A percentile compares a stretch with the other conserved stretches of the same genome.
Conservation (phyloP, 2,113 vertebrate genomes). For the Glaucomys volans region DNA sequence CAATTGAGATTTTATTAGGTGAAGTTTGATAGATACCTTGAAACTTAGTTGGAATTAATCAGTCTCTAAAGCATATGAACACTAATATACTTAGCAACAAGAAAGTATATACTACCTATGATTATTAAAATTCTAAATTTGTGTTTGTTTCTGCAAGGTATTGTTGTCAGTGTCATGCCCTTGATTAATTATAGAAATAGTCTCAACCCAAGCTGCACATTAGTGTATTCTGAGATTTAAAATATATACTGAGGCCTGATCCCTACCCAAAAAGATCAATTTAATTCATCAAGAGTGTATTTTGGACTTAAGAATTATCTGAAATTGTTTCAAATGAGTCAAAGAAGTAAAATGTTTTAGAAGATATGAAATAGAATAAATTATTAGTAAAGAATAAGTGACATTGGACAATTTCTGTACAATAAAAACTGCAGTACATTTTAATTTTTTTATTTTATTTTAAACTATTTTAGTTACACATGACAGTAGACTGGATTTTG, state of each 20-base stretch:
- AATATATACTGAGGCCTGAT: not conserved
- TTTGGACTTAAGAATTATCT: not conserved
- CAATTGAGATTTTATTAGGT: not conserved
- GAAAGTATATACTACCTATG: not conserved
- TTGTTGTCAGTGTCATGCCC: not conserved
- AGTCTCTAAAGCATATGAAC: not conserved
- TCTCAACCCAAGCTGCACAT: not conserved
- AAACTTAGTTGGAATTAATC: not conserved
- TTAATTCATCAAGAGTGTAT: not conserved
- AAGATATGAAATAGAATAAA: slow-evolving; percentile 1
- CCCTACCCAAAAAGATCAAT: not conserved
- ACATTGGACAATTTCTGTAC: not conserved
- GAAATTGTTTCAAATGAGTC: slow-evolving; percentile 4
- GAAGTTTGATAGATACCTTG: not conserved
- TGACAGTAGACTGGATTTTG: too few relatives aligned
- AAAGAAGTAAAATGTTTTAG: not conserved
- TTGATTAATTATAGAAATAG: not conserved
- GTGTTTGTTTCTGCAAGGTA: not conserved
- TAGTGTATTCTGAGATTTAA: not conserved
- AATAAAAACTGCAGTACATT: not conserved
- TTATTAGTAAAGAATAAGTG: not conserved
- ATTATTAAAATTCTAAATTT: not conserved
- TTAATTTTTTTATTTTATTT: too few relatives aligned
- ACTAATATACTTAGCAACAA: not conserved
- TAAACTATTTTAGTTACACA: too few relatives aligned